A percentile compares a stretch with the other conserved stretches of the same genome.
phyloP scores from a whole-genome alignment of 2,797 vertebrate species.

The Fratercula arctica region DNA sequence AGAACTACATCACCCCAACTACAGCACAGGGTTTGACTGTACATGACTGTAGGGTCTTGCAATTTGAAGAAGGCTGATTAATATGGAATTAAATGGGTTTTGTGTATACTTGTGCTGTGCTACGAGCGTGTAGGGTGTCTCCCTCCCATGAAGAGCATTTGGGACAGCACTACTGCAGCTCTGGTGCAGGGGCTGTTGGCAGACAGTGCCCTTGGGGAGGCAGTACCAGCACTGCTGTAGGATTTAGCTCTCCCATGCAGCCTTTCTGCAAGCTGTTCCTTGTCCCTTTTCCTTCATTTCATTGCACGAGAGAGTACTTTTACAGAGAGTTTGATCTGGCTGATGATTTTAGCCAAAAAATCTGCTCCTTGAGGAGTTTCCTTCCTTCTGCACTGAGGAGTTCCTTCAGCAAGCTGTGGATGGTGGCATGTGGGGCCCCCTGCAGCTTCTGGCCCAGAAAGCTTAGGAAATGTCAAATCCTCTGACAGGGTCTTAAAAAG shows the following conservation, averaged over 20 bases:
- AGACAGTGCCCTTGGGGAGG: not conserved
- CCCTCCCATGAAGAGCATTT: accelerated
- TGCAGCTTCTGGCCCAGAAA: not conserved
- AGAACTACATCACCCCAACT: not conserved
- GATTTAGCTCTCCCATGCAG: not conserved
- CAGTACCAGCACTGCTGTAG: not conserved
- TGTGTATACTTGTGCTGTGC: not conserved
- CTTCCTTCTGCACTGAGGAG: not conserved
- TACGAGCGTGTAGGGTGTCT: not conserved
- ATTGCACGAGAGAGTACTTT: not conserved
- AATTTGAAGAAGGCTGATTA: not conserved
- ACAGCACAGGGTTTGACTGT: accelerated
- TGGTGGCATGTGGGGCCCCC: not conserved
- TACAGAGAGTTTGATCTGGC: not conserved
- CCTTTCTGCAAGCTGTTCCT: not conserved
- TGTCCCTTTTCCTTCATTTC: not conserved
- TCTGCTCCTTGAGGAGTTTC: not conserved
- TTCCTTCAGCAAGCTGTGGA: not conserved
- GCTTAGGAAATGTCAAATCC: not conserved
- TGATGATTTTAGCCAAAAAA: not conserved
- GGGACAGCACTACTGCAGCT: not conserved
- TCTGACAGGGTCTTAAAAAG: not conserved
- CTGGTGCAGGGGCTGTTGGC: not conserved
- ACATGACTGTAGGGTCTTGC: accelerated
- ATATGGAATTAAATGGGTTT: not conserved